Percentiles rank a stretch among this genome's conserved stretches.
Evolutionary conservation across 2,888 invertebrate genomes (phyloP).

Genomic region (Brachylomia viminalis): DNA sequence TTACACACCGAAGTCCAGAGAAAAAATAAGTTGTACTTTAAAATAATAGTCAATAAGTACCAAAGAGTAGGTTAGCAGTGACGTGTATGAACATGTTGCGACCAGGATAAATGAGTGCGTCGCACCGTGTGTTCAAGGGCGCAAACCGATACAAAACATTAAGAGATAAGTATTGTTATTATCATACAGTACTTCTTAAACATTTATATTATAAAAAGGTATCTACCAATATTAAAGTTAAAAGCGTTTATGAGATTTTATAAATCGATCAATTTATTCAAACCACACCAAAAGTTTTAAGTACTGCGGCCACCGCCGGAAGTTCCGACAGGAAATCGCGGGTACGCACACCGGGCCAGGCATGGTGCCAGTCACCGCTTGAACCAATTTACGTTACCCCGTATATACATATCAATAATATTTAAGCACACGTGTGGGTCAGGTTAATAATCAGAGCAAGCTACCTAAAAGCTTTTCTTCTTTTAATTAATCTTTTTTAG

Average conservation of each 20-base stretch:
- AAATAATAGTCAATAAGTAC: constrained; percentile 44
- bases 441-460: constrained; percentile 19
- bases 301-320: constrained; percentile 70
- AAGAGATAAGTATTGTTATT: constrained; percentile 21
- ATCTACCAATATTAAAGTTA: not conserved
- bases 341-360: constrained; percentile 64
- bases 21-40: constrained; percentile 1
- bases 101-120: constrained; percentile 66
- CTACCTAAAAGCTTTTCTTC: constrained; percentile 5
- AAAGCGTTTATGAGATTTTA: constrained; percentile 22
- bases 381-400: constrained; percentile 63
- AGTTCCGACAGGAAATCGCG: constrained; percentile 74
- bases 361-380: constrained; percentile 70
- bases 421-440: constrained; percentile 35
- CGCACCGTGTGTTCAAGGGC: constrained; percentile 65
- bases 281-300: constrained; percentile 46
- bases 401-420: constrained; percentile 45
- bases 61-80: constrained; percentile 54
- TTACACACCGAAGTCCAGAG: not conserved
- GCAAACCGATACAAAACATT: constrained; percentile 35
- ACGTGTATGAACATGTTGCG: constrained; percentile 70
- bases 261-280: constrained; percentile 44
- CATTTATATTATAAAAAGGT: not conserved
- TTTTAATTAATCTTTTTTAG: constrained; percentile 22
- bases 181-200: not conserved